Evolutionary conservation across 2,888 invertebrate species (phyloP).

Genomic region (Achlya flavicornis): DNA sequence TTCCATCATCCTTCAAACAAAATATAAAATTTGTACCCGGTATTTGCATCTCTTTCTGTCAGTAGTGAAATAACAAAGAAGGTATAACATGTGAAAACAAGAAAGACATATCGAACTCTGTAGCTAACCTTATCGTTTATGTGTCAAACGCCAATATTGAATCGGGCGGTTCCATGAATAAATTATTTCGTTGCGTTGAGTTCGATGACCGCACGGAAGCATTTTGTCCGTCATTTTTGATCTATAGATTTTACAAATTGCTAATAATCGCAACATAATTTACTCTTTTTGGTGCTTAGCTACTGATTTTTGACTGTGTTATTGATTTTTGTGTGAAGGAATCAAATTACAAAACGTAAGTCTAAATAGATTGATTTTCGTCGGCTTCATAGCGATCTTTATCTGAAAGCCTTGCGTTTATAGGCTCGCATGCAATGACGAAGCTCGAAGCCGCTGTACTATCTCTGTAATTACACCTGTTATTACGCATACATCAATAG

Average conservation of each 20-base stretch:
- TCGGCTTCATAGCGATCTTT: constrained; percentile 22
- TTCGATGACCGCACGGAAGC: constrained; percentile 67
- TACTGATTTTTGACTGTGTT: constrained; percentile 26
- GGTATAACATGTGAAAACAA: no score
- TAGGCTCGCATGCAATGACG: constrained; percentile 36
- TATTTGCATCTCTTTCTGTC: no score
- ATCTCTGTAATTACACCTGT: neutral
- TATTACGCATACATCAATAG: neutral
- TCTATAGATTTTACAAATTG: constrained; percentile 61
- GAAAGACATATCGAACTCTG: no score
- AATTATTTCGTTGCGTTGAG: constrained; percentile 27
- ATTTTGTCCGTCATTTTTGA: constrained; percentile 70
- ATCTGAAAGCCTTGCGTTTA: constrained; percentile 31
- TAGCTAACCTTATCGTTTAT: no score
- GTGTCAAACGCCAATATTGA: no score
- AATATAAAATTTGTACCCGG: no score
- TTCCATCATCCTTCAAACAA: no score
- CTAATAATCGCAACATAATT: constrained; percentile 36
- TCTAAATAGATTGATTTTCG: constrained; percentile 42
- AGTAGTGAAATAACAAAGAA: no score
- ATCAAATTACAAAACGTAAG: constrained; percentile 28
- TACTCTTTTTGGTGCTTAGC: constrained; percentile 39
- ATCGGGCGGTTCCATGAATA: no score
- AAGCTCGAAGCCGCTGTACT: constrained; percentile 45
- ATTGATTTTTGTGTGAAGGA: constrained; percentile 30